Conservation (phyloP, 2,888 invertebrate species). For the Ophioninae sp. region DNA sequence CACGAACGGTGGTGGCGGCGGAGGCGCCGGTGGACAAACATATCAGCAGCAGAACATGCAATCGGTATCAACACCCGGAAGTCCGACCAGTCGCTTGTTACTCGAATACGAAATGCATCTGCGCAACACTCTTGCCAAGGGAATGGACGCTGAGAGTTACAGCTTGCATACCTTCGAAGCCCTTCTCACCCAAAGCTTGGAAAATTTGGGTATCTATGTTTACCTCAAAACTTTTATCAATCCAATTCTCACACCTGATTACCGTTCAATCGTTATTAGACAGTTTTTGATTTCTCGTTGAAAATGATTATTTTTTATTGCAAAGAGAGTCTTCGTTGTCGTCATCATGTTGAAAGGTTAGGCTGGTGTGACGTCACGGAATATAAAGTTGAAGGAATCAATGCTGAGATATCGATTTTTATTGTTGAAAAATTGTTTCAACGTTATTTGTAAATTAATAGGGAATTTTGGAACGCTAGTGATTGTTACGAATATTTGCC, state of each 20-base stretch:
- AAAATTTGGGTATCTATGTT: conserved; percentile 90
- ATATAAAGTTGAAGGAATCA: too few relatives aligned
- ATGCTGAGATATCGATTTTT: too few relatives aligned
- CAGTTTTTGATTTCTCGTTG: too few relatives aligned
- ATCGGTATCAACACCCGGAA: conserved; percentile 86
- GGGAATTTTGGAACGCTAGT: too few relatives aligned
- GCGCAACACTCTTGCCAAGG: conserved; percentile 94
- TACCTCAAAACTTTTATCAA: background rate
- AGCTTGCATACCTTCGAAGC: conserved; percentile 97
- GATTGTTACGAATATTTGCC: too few relatives aligned
- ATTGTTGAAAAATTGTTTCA: too few relatives aligned
- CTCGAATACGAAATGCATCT: conserved; percentile 97
- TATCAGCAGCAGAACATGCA: conserved; percentile 67
- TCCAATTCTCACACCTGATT: background rate
- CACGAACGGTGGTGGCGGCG: conserved; percentile 67
- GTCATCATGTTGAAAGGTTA: too few relatives aligned
- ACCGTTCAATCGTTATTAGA: background rate
- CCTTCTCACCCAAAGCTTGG: conserved; percentile 95
- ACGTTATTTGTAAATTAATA: too few relatives aligned
- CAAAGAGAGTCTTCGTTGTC: too few relatives aligned
- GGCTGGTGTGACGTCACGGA: too few relatives aligned
- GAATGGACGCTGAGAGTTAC: conserved; percentile 97
- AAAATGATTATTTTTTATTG: too few relatives aligned
- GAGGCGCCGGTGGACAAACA: conserved; percentile 56
- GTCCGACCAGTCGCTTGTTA: conserved; percentile 91